Base-by-base conservation (phyloP, 2,113 vertebrate species). In the Chlorodrepanis virens region DNA sequence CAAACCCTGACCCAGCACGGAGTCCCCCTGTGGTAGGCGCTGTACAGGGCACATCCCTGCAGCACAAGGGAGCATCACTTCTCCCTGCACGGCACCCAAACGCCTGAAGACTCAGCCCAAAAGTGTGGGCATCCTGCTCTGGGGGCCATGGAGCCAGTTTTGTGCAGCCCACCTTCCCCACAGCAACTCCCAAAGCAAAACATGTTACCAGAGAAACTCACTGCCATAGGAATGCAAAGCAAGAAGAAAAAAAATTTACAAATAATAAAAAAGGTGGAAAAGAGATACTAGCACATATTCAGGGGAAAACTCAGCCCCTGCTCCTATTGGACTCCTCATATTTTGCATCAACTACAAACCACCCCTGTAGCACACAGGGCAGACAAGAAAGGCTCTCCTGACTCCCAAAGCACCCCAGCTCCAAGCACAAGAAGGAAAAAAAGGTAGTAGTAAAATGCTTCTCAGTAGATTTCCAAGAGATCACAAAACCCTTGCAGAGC, bases 131-230 rank as follows among this genome's bases (percentile, higher is more conserved):
- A 47, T 50, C 45, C 52, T 70, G 77, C 39, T 67, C 39, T 31
- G 16, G 37, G 13, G 39, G 53, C 44, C 0, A 0, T 10, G 21
- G 35, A 89, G 33, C 5, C 16, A 53, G n/a, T 37, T 47, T 25
- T 53, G 12, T 21, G 4, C 52, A 71, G 18, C 16, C 24, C n/a
- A 44, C 17, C 23, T 37, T 16, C 25, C 23, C 15, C 45, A 45
- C 17, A 42, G 8, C n/a, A 82, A 64, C 12, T 50, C 87, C 47
- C 40, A 54, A 84, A 85, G 57, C 37, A 64, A 50, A 90, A 69
- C 33, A 54, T 0, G 0, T 65, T 15, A 85, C 12, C 44, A 87
- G 13, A 92, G 4, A 80, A 69, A 87, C 11, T 65, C 69, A 5
- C 19, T 72, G 57, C 20, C 35, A 49, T 0, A 0, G 35, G 14